phyloP scores from a whole-genome alignment of 2,888 invertebrate genomes.

The Limenitis camilla region DNA sequence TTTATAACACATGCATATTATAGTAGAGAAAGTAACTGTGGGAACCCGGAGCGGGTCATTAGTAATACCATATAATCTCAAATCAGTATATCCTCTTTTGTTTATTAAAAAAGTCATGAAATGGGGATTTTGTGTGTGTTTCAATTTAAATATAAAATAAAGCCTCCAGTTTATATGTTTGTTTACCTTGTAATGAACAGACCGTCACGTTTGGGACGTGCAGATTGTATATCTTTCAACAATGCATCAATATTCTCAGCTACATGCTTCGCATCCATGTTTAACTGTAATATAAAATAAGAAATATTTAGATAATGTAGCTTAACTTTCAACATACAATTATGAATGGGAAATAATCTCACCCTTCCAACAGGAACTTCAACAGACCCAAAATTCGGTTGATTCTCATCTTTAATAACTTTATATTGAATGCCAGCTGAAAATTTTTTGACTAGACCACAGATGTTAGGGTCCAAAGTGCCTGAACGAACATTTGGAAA shows the following conservation, averaged over 20 bases:
- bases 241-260: conserved; percentile 82
- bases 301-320: neutral
- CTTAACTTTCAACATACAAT: neutral
- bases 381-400: conserved; percentile 81
- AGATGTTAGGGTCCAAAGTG: conserved; percentile 79
- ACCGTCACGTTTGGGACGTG: conserved; percentile 80
- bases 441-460: conserved; percentile 76
- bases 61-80: conserved; percentile 60
- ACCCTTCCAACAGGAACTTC: conserved; percentile 82
- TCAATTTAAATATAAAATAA: no score
- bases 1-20: no score
- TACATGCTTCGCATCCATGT: conserved; percentile 81
- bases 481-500: conserved; percentile 82
- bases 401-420: conserved; percentile 78
- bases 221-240: conserved; percentile 77
- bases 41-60: conserved; percentile 80
- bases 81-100: no score
- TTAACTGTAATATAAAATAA: conserved; percentile 65
- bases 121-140: no score
- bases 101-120: no score
- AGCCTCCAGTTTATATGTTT: no score
- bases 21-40: no score
- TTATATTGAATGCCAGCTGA: conserved; percentile 81
- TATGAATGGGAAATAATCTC: conserved; percentile 30
- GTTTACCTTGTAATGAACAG: conserved; percentile 80